Conservation (phyloP, 2,797 vertebrate species). For the Lacerta viridis region DNA sequence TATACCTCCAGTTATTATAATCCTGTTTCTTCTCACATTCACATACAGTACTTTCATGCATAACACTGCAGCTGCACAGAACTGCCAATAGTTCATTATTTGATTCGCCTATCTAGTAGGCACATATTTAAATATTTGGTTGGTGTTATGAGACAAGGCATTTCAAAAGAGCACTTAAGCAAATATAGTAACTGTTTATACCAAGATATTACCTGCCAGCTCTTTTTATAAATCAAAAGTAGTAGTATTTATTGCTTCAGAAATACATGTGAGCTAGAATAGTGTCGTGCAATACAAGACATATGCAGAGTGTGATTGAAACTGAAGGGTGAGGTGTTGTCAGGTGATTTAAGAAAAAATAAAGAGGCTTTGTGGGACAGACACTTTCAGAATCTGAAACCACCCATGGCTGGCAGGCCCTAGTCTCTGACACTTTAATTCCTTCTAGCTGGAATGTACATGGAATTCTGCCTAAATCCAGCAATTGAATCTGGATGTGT, state of each 20-base stretch:
- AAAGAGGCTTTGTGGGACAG: neutral
- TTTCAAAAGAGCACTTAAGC: slow-evolving; percentile 48
- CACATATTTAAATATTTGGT: slow-evolving; percentile 19
- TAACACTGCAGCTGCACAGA: neutral
- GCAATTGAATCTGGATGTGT: no score
- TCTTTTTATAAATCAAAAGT: slow-evolving; percentile 57
- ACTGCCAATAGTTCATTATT: slow-evolving; percentile 28
- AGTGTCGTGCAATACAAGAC: slow-evolving; percentile 31
- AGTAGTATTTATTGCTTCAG: slow-evolving; percentile 47
- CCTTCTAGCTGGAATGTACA: neutral
- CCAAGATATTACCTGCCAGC: slow-evolving; percentile 43
- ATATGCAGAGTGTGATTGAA: slow-evolving; percentile 10
- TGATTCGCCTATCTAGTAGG: slow-evolving; percentile 34
- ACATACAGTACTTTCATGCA: neutral
- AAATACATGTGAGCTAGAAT: slow-evolving; percentile 38
- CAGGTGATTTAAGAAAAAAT: slow-evolving; percentile 18
- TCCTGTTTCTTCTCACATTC: neutral
- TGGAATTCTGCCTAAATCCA: neutral
- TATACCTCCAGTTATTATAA: neutral
- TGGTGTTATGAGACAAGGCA: slow-evolving; percentile 22
- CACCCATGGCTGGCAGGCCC: neutral
- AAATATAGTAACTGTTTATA: slow-evolving; percentile 42
- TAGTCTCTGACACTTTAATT: neutral
- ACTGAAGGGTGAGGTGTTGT: slow-evolving; percentile 27
- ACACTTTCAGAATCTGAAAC: neutral